phyloP scores from a whole-genome alignment of 2,888 invertebrate genomes.

The Neoaliturus tenellus region DNA sequence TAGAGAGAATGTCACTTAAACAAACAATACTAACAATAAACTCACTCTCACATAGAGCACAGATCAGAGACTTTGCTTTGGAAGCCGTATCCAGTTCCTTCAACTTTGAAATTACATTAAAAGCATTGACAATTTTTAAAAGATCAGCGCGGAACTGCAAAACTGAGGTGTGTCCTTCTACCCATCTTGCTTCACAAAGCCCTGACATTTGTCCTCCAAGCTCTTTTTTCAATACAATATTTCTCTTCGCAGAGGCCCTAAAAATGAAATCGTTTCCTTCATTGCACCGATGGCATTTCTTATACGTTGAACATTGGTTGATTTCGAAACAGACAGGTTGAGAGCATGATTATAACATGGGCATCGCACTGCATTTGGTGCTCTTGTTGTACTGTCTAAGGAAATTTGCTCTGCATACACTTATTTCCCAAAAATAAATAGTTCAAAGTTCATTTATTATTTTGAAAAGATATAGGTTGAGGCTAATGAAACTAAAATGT shows the following conservation, averaged over 20 bases:
- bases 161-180: conserved; percentile 58
- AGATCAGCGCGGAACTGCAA: conserved; percentile 53
- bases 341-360: conserved; percentile 60
- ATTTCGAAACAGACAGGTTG: conserved; percentile 60
- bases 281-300: conserved; percentile 60
- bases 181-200: conserved; percentile 63
- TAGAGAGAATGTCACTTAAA: background rate
- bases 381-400: too few species aligned
- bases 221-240: conserved; percentile 48
- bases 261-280: conserved; percentile 59
- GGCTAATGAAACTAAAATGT: too few species aligned
- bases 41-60: conserved; percentile 28
- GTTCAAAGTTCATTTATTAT: too few species aligned
- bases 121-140: conserved; percentile 50
- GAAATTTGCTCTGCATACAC: too few species aligned
- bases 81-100: conserved; percentile 1
- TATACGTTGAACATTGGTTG: conserved; percentile 56
- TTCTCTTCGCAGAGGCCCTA: conserved; percentile 57
- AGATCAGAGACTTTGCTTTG: conserved; percentile 29
- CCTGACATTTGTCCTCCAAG: conserved; percentile 47
- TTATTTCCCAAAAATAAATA: too few species aligned
- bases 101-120: conserved; percentile 55
- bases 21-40: conserved; percentile 38
- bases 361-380: conserved; percentile 55
- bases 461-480: too few species aligned